Evolutionary conservation across 2,113 vertebrate genomes (phyloP), one percentile per base, ranked within the genome.

Genomic region (Sander lucioperca): DNA sequence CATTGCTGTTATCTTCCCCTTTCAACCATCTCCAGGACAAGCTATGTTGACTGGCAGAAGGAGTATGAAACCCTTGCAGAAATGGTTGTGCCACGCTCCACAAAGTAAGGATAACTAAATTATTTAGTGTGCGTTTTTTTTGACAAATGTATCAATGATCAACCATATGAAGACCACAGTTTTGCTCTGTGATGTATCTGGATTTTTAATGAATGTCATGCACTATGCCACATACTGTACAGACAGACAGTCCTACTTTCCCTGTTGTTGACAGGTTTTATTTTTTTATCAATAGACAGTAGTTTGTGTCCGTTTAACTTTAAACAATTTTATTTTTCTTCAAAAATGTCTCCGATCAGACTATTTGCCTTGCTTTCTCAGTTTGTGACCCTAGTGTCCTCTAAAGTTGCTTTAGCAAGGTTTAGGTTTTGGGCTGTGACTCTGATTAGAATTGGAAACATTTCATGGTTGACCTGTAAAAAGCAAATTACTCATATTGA

Each of bases 41-140:
- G 88, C 91, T 98, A 99, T n/a, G 90, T 88, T 5, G 98, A 99
- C 88, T 99, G 98, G 98, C 96, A 99, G 87, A 99, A 98, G 91
- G 97, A 96, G 0, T 99, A 99, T 75, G 98, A 99, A 94, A 99
- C 98, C 0, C 94, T 99, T 65, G 91, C 97, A 7, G 98, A 99
- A 86, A 99, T 99, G 98, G 97, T 99, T 9, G 98, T 99, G 48
- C 98, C 98, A 58, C 96, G 98, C 79, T 99, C 98, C 88, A 99
- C 97, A 89, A 99, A 98, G 98, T 99, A 95, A 96, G 97, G 91
- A n/a, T 15, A 12, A 4, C 4, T 0, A 8, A 2, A 45, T 13
- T 1, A 47, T 62, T 58, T 23, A 68, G 0, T 45, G 50, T 1
- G 39, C 10, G 2, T 7, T 36, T 15, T 61, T 61, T 76, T 45